These are phyloP conservation scores for Tenthredo distinguenda DNA, from an alignment of 2,888 invertebrate species.

Conservation along the genomic window DNA sequence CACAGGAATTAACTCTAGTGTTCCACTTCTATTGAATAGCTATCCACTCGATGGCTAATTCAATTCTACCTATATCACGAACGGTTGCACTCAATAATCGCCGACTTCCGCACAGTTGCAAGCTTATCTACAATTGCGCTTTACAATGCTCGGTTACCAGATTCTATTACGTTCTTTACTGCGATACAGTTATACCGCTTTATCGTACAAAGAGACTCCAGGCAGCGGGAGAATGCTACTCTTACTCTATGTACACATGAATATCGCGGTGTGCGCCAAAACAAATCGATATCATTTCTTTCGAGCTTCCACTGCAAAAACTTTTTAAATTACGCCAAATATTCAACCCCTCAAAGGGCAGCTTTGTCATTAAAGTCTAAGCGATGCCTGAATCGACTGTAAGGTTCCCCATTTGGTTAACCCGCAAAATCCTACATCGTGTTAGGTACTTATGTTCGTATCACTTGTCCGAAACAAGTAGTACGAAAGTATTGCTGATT, in stretches of 20 bases:
- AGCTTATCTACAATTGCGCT: background rate
- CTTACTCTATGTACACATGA: background rate
- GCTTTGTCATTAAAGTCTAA: no score
- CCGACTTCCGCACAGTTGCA: constrained; percentile 1
- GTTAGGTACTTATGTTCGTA: no score
- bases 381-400: no score
- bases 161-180: constrained; percentile 17
- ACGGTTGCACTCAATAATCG: background rate
- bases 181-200: background rate
- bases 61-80: constrained; percentile 10
- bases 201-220: background rate
- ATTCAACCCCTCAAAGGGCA: no score
- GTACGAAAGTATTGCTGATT: no score
- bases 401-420: no score
- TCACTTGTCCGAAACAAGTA: no score
- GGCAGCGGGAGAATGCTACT: background rate
- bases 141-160: constrained; percentile 19
- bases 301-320: background rate
- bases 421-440: no score
- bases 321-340: no score
- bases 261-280: background rate
- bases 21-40: constrained; percentile 27
- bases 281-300: background rate
- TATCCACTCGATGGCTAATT: constrained; percentile 11
- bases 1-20: constrained; percentile 9